Percentiles rank a stretch among this genome's conserved stretches.
phyloP scores from a whole-genome alignment of 2,113 vertebrate genomes.

The Gasterosteus nipponicus region DNA sequence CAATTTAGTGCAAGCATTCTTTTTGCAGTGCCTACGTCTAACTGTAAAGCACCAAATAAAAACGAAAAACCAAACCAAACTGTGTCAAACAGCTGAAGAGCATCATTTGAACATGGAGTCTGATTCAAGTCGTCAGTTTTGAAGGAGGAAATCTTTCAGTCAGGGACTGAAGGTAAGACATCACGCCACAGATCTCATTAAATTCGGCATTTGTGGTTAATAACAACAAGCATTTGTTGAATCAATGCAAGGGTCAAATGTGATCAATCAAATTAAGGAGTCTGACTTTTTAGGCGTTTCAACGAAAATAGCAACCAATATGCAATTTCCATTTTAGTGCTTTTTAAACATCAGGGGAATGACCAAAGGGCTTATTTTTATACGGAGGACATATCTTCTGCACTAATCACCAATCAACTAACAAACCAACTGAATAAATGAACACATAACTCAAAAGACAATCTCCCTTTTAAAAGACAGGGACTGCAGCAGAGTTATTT shows the following conservation, averaged over 20 bases:
- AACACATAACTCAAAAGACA: conserved; percentile 9
- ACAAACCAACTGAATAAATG: background rate
- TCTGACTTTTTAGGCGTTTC: background rate
- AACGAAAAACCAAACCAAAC: background rate
- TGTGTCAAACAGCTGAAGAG: background rate
- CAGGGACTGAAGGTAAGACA: background rate
- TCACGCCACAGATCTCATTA: background rate
- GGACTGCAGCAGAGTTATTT: conserved; percentile 39
- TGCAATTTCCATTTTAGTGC: background rate
- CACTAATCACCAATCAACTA: background rate
- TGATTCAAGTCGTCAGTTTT: background rate
- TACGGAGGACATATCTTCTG: background rate
- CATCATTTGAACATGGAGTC: background rate
- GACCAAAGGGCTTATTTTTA: background rate
- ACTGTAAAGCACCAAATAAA: background rate
- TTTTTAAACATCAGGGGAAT: background rate
- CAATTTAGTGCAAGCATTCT: background rate
- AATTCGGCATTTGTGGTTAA: background rate
- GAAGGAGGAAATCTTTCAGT: background rate
- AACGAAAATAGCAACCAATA: background rate
- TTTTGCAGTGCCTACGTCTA: background rate
- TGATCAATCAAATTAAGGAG: background rate
- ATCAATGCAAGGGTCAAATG: background rate
- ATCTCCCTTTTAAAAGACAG: conserved; percentile 23
- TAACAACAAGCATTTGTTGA: background rate